Evolutionary conservation across 2,888 invertebrate species (phyloP), one percentile per base, ranked within the genome.

Genomic region (Chrysotoxum bicinctum): DNA sequence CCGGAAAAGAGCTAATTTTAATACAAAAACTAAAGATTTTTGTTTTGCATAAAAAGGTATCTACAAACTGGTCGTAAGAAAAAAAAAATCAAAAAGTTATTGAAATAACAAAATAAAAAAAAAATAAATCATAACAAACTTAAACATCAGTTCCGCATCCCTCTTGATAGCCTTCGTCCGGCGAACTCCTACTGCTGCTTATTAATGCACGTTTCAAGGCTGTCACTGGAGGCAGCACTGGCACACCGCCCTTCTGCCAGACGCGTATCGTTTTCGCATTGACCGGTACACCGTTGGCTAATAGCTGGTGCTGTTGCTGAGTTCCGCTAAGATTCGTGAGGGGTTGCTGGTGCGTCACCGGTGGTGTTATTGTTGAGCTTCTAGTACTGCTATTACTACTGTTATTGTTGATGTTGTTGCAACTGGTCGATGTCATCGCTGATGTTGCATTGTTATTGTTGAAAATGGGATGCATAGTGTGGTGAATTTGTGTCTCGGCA

Each of bases 91-190:
- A n/a, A n/a, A n/a, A n/a, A n/a, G n/a, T n/a, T n/a, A n/a, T n/a
- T n/a, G n/a, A 8, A 64, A 58, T 1, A 48, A 54, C 52, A 37
- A 60, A 37, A 66, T 56, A 68, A 37, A 19, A 7, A 64, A 43
- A 40, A 12, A 43, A 66, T 26, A 68, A 52, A 48, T 35, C 4
- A 35, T 35, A 68, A 80, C 56, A 62, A 81, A 84, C 89, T 89
- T 96, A 97, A 92, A 97, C 97, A 92, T 97, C 97, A 88, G 97
- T 97, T 88, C 97, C 97, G 92, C 97, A 97, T 89, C 97, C 97
- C 93, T 97, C 97, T 92, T 97, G 97, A 91, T 97, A 97, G 86
- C 97, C 97, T 92, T 98, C 97, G 90, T 98, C 98, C 50, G 97
- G 96, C 26, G 97, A 96, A 91, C 96, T 97, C 90, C 97, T 95